Percentiles rank a stretch among this genome's conserved stretches.
Conservation (phyloP, 2,113 vertebrate genomes). For the Cynopterus brachyotis region DNA sequence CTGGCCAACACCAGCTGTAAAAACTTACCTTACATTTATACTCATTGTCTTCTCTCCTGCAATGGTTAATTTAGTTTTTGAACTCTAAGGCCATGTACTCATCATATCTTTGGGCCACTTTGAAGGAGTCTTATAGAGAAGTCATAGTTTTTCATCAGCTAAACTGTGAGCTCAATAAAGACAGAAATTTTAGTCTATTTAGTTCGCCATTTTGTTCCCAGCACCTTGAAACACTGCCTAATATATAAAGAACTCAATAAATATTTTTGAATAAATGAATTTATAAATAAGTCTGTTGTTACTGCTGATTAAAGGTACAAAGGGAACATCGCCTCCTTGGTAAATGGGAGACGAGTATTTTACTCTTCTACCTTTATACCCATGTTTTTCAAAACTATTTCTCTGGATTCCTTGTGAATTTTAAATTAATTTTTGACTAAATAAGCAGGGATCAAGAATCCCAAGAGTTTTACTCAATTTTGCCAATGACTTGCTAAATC, state of each 20-base stretch:
- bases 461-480: neutral
- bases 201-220: neutral
- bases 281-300: neutral
- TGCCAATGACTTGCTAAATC: neutral
- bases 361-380: neutral
- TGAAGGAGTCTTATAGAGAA: neutral
- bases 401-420: neutral
- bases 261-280: neutral
- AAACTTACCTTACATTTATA: neutral
- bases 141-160: neutral
- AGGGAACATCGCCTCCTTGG: neutral
- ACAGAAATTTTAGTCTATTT: neutral
- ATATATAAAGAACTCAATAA: neutral
- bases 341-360: neutral
- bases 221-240: neutral
- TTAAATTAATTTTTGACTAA: neutral
- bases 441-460: neutral
- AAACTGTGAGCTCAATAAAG: neutral
- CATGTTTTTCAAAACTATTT: neutral
- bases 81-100: neutral
- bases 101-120: neutral
- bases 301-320: neutral
- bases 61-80: neutral
- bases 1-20: neutral
- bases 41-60: neutral